Conservation (phyloP, 2,113 vertebrate species). For the Athene noctua region DNA sequence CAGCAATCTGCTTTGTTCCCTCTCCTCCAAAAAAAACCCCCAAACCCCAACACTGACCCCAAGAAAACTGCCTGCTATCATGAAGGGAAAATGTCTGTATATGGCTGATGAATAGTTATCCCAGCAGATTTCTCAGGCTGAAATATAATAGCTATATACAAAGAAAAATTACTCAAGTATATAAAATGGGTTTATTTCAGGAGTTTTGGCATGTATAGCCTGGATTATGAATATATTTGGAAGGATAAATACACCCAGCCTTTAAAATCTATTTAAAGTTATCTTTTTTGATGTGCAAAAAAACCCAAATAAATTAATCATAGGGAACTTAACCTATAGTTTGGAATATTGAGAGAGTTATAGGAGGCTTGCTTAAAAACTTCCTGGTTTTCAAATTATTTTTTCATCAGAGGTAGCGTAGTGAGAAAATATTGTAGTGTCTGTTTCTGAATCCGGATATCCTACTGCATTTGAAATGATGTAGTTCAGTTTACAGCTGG, state of each 20-base stretch:
- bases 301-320: not conserved
- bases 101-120: not conserved
- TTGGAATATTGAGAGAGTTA: not conserved
- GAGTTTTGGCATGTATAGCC: not conserved
- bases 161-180: not conserved
- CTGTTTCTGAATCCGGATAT: not conserved
- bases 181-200: not conserved
- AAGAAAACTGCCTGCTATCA: not conserved
- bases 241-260: not conserved
- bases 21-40: accelerated
- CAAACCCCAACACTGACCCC: accelerated
- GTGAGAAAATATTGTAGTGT: not conserved
- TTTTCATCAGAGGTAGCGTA: not conserved
- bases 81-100: not conserved
- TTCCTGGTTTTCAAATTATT: not conserved
- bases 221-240: not conserved
- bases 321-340: not conserved
- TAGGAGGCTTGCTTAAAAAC: not conserved
- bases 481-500: not conserved
- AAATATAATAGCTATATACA: not conserved
- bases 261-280: not conserved
- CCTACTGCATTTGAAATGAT: not conserved
- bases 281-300: not conserved
- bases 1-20: not conserved
- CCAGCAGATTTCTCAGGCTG: not conserved